Percentiles rank a stretch among this genome's conserved stretches.
Evolutionary conservation across 1,140 invertebrate species (phyloP).

Genomic region (Akabosia matsudoensis): DNA sequence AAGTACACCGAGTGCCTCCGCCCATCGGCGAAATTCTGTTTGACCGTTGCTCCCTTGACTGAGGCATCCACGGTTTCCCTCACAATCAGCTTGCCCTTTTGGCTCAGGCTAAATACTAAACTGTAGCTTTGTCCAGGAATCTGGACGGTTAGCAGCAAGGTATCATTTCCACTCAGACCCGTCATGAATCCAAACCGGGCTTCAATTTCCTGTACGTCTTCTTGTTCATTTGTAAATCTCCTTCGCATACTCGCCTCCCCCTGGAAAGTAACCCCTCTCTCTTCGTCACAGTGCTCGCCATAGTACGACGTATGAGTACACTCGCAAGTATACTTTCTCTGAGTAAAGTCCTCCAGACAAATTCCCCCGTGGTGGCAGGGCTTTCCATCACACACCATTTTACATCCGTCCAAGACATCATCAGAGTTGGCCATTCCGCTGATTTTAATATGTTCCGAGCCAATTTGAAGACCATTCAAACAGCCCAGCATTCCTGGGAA

Average conservation of each 20-base stretch:
- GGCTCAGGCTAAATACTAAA: slow-evolving; percentile 71
- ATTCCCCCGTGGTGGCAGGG: slow-evolving; percentile 67
- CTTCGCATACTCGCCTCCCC: slow-evolving; percentile 76
- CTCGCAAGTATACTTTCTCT: slow-evolving; percentile 76
- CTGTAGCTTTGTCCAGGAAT: slow-evolving; percentile 72
- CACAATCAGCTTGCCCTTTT: slow-evolving; percentile 75
- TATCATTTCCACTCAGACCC: slow-evolving; percentile 36
- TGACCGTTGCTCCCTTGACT: slow-evolving; percentile 64
- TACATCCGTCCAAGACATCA: slow-evolving; percentile 69
- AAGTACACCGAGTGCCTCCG: slow-evolving; percentile 83
- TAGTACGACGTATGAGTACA: slow-evolving; percentile 85
- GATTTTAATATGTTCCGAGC: slow-evolving; percentile 68
- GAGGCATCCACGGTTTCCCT: slow-evolving; percentile 76
- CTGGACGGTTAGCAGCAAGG: slow-evolving; percentile 46
- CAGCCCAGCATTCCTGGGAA: slow-evolving; percentile 80
- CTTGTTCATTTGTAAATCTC: slow-evolving; percentile 62
- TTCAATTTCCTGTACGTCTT: slow-evolving; percentile 69
- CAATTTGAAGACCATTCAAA: slow-evolving; percentile 81
- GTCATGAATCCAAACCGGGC: slow-evolving; percentile 63
- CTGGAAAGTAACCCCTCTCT: slow-evolving; percentile 82
- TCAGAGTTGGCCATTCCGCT: slow-evolving; percentile 64
- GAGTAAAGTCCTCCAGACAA: slow-evolving; percentile 84
- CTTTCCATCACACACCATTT: slow-evolving; percentile 80
- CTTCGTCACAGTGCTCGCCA: slow-evolving; percentile 66
- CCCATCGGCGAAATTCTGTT: slow-evolving; percentile 74